Evolutionary conservation across 2,797 vertebrate genomes (phyloP).

Genomic region (Ctenopoma multispine): DNA sequence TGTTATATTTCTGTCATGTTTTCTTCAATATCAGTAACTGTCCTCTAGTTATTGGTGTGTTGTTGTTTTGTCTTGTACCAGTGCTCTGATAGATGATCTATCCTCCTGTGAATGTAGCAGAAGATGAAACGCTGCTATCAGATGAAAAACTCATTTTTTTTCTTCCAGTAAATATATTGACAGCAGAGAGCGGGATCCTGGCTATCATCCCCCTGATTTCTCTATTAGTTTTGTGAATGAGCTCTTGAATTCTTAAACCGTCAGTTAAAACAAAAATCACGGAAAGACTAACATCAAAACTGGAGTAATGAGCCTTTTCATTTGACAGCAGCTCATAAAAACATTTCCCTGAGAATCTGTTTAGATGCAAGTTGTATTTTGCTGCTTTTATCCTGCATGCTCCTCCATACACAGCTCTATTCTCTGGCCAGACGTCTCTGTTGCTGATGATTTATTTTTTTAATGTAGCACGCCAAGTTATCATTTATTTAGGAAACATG

Average conservation of each 20-base stretch:
- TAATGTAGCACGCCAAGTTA: constrained; percentile 33
- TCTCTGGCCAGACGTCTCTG: constrained; percentile 27
- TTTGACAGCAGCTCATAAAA: constrained; percentile 56
- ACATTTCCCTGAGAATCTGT: constrained; percentile 60
- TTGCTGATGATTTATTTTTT: constrained; percentile 26
- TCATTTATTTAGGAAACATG: constrained; percentile 43
- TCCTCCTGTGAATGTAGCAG: constrained; percentile 65
- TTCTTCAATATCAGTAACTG: constrained; percentile 53
- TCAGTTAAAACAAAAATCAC: constrained; percentile 22
- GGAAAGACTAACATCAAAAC: constrained; percentile 15
- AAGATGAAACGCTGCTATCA: constrained; percentile 47
- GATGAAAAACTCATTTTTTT: constrained; percentile 36
- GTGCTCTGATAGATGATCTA: constrained; percentile 51
- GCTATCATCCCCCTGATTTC: constrained; percentile 8
- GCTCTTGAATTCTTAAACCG: constrained; percentile 4
- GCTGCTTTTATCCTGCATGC: constrained; percentile 61
- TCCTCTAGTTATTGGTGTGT: constrained; percentile 44
- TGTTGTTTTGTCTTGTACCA: constrained; percentile 63
- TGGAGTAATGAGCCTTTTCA: constrained; percentile 46
- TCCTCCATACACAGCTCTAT: constrained; percentile 27
- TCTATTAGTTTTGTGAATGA: constrained; percentile 2
- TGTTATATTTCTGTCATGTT: constrained; percentile 59
- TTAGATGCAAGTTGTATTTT: constrained; percentile 51
- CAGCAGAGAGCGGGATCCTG: constrained; percentile 6
- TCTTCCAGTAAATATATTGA: neutral